phyloP scores from a whole-genome alignment of 30 jellyfish, hydroid and myxozoan species.

The Morbakka virulenta region DNA sequence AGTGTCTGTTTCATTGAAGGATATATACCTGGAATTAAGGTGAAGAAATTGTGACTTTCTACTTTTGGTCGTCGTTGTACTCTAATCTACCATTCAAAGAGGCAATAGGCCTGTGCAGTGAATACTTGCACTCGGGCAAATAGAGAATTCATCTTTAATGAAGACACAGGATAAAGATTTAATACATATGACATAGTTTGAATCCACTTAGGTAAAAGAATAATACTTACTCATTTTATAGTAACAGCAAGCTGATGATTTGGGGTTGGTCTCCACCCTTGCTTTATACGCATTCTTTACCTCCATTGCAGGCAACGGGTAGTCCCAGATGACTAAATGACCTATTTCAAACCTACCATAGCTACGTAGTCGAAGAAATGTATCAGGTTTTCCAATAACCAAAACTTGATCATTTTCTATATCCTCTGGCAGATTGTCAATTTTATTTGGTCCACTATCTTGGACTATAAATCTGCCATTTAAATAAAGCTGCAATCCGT shows the following conservation, averaged over 20 bases:
- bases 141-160: too few relatives aligned
- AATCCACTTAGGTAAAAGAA: too few relatives aligned
- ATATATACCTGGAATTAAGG: too few relatives aligned
- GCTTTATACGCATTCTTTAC: slow-evolving; percentile 36
- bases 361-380: slow-evolving; percentile 6
- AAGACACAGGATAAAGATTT: too few relatives aligned
- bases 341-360: slow-evolving; percentile 66
- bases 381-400: slow-evolving; percentile 63
- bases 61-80: too few relatives aligned
- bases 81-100: too few relatives aligned
- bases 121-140: too few relatives aligned
- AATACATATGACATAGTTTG: too few relatives aligned
- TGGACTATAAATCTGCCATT: slow-evolving; percentile 55
- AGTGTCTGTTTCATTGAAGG: too few relatives aligned
- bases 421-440: not conserved
- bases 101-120: too few relatives aligned
- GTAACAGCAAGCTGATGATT: slow-evolving; percentile 51
- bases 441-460: slow-evolving; percentile 21
- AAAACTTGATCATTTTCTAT: slow-evolving; percentile 28
- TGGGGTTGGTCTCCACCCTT: slow-evolving; percentile 10
- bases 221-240: slow-evolving; percentile 18
- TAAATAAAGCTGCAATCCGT: slow-evolving; percentile 60
- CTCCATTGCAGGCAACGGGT: slow-evolving; percentile 30
- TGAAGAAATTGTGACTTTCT: too few relatives aligned
- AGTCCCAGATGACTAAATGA: slow-evolving; percentile 81